These are phyloP conservation scores for Horisme vitalbata DNA, from an alignment of 2,888 invertebrate species.

Conservation along the genomic window DNA sequence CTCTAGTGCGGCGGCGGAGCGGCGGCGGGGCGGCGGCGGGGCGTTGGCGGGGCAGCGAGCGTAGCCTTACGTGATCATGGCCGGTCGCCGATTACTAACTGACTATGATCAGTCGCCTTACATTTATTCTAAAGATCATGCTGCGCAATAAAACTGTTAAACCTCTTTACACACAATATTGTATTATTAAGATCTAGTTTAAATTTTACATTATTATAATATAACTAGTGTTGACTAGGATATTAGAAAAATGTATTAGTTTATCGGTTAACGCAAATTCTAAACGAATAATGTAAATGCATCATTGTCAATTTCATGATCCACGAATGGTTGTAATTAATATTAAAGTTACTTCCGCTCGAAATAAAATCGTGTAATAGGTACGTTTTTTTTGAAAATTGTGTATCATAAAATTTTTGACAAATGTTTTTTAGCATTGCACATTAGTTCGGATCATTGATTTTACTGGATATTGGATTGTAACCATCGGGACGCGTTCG, in stretches of 20 bases:
- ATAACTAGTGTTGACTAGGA: slow-evolving; percentile 34
- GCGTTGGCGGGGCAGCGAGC: slow-evolving; percentile 22
- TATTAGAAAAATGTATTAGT: slow-evolving; percentile 35
- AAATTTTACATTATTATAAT: slow-evolving; percentile 37
- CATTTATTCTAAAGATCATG: slow-evolving; percentile 37
- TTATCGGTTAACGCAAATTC: slow-evolving; percentile 34
- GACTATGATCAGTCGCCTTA: slow-evolving; percentile 36
- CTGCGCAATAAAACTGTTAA: slow-evolving; percentile 37
- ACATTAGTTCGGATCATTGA: slow-evolving; percentile 1
- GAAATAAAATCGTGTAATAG: slow-evolving; percentile 17
- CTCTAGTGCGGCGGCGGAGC: slow-evolving; percentile 32
- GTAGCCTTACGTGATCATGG: slow-evolving; percentile 35
- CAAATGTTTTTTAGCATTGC: slow-evolving; percentile 9
- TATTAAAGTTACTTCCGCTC: slow-evolving; percentile 29
- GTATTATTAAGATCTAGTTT: slow-evolving; percentile 34
- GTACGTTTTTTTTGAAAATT: slow-evolving; percentile 5
- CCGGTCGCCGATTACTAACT: slow-evolving; percentile 34
- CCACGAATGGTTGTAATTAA: slow-evolving; percentile 37
- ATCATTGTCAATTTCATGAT: slow-evolving; percentile 37
- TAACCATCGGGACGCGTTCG: slow-evolving; percentile 5
- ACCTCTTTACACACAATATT: slow-evolving; percentile 38
- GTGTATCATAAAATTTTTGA: slow-evolving; percentile 10
- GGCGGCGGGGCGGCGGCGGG: slow-evolving; percentile 13
- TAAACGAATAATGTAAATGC: slow-evolving; percentile 34
- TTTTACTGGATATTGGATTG: slow-evolving; percentile 4